Evolutionary conservation across 2,113 vertebrate genomes (phyloP).

Genomic region (Megaptera novaeangliae): DNA sequence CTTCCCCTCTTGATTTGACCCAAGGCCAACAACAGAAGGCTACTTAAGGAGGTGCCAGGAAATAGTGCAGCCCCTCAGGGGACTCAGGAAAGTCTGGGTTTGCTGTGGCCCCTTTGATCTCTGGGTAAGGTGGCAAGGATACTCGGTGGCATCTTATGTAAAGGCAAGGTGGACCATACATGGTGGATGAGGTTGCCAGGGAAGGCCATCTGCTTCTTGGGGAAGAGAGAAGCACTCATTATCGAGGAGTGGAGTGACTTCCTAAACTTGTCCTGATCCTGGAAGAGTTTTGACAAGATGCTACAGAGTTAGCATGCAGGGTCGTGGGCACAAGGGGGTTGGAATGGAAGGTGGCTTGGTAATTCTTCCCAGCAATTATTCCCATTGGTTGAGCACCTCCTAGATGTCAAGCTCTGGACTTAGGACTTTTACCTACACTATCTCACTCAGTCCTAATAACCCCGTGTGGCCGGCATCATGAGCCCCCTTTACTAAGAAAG

Average conservation of each 20-base stretch:
- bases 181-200: background rate
- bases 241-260: background rate
- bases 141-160: accelerated
- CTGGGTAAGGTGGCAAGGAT: background rate
- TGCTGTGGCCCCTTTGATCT: background rate
- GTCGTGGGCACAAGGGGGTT: accelerated
- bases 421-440: accelerated
- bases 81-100: background rate
- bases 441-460: background rate
- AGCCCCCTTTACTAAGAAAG: background rate
- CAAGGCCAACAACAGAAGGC: background rate
- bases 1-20: background rate
- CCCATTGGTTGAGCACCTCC: accelerated
- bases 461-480: accelerated
- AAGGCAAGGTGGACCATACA: background rate
- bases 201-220: background rate
- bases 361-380: background rate
- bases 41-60: background rate
- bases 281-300: background rate
- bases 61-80: background rate
- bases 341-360: too few species aligned
- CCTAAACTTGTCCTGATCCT: background rate
- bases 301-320: background rate
- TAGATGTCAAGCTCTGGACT: too few species aligned
- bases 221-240: background rate